These are phyloP conservation scores for Cheilosia vernalis DNA, from an alignment of 2,888 invertebrate species.

Conservation along the genomic window DNA sequence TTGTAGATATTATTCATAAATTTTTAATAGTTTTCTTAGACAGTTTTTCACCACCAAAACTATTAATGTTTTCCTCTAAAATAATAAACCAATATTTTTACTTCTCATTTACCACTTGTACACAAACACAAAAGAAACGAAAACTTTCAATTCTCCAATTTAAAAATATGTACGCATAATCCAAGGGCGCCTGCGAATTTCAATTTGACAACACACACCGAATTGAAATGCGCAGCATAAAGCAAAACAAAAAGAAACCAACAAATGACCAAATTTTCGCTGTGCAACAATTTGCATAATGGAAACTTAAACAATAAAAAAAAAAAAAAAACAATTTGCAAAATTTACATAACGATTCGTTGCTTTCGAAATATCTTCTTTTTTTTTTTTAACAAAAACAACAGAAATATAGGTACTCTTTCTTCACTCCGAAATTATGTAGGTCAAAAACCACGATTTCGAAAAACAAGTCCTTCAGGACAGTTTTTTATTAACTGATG, in stretches of 20 bases:
- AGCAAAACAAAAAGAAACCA: slow-evolving; percentile 23
- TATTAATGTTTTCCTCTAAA: slow-evolving; percentile 25
- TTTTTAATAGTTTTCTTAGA: background rate
- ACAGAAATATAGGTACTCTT: slow-evolving; percentile 53
- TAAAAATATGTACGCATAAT: slow-evolving; percentile 36
- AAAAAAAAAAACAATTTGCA: slow-evolving; percentile 25
- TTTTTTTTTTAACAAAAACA: slow-evolving; percentile 71
- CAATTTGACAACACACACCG: slow-evolving; percentile 49
- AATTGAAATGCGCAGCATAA: slow-evolving; percentile 66
- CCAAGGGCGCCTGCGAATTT: slow-evolving; percentile 55
- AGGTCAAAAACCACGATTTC: slow-evolving; percentile 58
- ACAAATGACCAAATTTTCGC: slow-evolving; percentile 22
- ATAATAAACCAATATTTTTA: slow-evolving; percentile 9
- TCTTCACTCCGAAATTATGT: slow-evolving; percentile 40
- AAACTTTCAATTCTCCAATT: slow-evolving; percentile 39
- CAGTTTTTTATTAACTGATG: slow-evolving; percentile 30
- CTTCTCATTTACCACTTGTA: slow-evolving; percentile 20
- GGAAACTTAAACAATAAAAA: slow-evolving; percentile 25
- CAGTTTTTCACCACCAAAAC: slow-evolving; percentile 10
- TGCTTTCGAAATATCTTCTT: slow-evolving; percentile 26
- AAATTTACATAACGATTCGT: slow-evolving; percentile 38
- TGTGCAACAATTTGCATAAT: slow-evolving; percentile 58
- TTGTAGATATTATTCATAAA: background rate
- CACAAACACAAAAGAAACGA: slow-evolving; percentile 6
- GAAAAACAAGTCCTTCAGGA: slow-evolving; percentile 38